phyloP scores from a whole-genome alignment of 2,888 invertebrate genomes.

The Capitulum mitella region DNA sequence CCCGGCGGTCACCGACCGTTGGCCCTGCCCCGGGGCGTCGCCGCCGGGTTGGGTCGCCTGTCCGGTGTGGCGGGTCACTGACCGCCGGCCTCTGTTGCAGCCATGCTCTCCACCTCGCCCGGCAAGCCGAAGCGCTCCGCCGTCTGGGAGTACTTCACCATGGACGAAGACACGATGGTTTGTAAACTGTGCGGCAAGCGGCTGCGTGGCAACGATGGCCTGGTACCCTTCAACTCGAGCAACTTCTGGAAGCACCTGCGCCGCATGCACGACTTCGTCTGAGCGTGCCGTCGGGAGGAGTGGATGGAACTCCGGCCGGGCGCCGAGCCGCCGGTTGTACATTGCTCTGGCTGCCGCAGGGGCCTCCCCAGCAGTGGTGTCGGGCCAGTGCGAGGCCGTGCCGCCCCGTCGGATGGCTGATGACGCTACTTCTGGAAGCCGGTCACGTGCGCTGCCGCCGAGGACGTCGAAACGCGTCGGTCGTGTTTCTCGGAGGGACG shows the following conservation, averaged over 20 bases:
- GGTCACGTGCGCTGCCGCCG: too few relatives aligned
- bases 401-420: too few relatives aligned
- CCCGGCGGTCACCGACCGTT: not conserved
- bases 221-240: conserved; percentile 6
- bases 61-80: not conserved
- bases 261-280: conserved; percentile 13
- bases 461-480: too few relatives aligned
- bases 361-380: not conserved
- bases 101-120: not conserved
- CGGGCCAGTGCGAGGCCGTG: too few relatives aligned
- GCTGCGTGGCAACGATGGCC: not conserved
- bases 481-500: too few relatives aligned
- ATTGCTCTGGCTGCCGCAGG: not conserved
- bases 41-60: too few relatives aligned
- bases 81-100: conserved; percentile 15
- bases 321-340: not conserved
- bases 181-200: conserved; percentile 12
- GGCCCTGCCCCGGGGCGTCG: too few relatives aligned
- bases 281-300: not conserved
- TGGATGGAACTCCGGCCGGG: too few relatives aligned
- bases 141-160: conserved; percentile 3
- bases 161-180: not conserved
- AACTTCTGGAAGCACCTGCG: conserved; percentile 10
- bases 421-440: too few relatives aligned
- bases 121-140: not conserved